Conservation (phyloP, 2,888 invertebrate species). For the Tetragonisca angustula region DNA sequence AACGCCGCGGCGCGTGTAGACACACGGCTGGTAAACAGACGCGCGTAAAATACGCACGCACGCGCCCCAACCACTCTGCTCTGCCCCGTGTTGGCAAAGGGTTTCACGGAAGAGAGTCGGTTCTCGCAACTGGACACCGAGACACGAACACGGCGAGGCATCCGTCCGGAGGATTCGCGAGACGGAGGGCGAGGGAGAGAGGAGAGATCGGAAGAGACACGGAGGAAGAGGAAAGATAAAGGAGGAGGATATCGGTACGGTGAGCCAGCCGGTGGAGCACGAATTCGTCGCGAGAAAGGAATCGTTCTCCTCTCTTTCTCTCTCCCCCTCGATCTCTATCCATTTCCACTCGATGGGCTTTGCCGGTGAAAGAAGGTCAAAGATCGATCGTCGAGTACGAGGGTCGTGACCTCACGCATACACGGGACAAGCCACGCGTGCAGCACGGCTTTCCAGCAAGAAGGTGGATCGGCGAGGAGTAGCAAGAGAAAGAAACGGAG, state of each 20-base stretch:
- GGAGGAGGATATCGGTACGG: background rate
- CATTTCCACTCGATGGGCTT: conserved; percentile 69
- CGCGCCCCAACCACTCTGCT: conserved; percentile 32
- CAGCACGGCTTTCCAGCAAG: conserved; percentile 39
- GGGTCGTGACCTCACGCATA: conserved; percentile 74
- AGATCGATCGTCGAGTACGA: conserved; percentile 77
- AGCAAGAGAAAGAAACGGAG: background rate
- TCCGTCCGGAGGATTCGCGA: conserved; percentile 31
- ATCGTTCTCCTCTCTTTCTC: conserved; percentile 51
- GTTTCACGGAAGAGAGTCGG: conserved; percentile 14
- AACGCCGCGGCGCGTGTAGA: conserved; percentile 67
- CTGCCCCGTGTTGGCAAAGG: conserved; percentile 5
- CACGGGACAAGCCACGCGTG: conserved; percentile 67
- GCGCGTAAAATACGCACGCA: conserved; percentile 52
- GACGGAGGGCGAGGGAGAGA: conserved; percentile 58
- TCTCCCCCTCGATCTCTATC: conserved; percentile 68
- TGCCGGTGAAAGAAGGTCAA: conserved; percentile 75
- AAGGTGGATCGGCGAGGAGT: conserved; percentile 29
- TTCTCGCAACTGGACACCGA: conserved; percentile 32
- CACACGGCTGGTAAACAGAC: conserved; percentile 50
- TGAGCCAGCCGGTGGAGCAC: conserved; percentile 7
- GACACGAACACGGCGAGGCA: conserved; percentile 17
- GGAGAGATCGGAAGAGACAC: conserved; percentile 42
- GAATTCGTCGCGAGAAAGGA: conserved; percentile 32
- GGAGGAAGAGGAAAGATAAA: conserved; percentile 17